Base-by-base conservation (phyloP, 2,888 invertebrate species). In the Capitulum mitella region DNA sequence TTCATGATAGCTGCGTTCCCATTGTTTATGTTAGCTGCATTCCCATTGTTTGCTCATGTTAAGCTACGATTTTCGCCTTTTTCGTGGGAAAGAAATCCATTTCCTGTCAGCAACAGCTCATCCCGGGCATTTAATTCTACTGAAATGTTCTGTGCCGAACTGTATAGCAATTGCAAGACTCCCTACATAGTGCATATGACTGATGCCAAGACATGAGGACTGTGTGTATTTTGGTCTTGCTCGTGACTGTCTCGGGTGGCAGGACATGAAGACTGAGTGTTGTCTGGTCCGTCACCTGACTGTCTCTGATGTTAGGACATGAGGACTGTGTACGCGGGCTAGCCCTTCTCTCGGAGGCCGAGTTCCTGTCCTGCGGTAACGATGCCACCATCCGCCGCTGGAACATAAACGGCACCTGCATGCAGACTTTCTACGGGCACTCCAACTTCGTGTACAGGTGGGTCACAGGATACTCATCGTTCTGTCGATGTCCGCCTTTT, bases 361-460 rank as follows among this genome's bases (percentile, higher is more conserved):
- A 91, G 74, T 93, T 99, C 85, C 86, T 97, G 1, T 96, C 97
- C 77, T 94, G 94, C 84, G 91, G 95, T 43, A 99, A 99, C 86
- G 98, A 99, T 88, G 93, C 94, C 0, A 89, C 92, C 0, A 89
- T 98, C 75, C 90, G 92, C 82, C 88, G 91, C 78, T 99, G 98
- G 98, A 87, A 86, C 78, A 89, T 91, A 79, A 88, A 89, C 77
- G 95, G 95, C 40, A 91, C 92, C 83, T 93, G 93, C 84, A 85
- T 94, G 12, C 89, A 90, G 78, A 91, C 91, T 79, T 91, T 91
- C 83, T 91, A 90, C 85, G 95, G 95, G 0, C 97, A 97, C 85
- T 89, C 91, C 64, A 95, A 93, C 87, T 97, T 93, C 85, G 93
- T 97, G 82, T 97, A 97, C 85, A 89, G 90, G 90, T 90, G 43